Percentiles rank a stretch among this genome's conserved stretches.
Conservation (phyloP, 2,888 invertebrate species). For the Hetaerina titia region DNA sequence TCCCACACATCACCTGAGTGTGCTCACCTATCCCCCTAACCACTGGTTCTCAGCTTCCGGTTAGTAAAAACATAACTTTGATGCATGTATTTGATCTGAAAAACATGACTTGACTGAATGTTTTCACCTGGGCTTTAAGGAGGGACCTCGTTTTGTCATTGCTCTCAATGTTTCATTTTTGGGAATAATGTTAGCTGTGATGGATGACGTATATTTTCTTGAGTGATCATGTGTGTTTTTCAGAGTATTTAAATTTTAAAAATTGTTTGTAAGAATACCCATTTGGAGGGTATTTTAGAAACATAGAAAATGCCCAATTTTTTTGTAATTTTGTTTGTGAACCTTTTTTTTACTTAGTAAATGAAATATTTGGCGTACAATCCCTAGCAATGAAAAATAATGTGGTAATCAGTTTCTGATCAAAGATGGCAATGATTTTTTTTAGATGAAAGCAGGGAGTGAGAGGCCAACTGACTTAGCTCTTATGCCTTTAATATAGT, state of each 20-base stretch:
- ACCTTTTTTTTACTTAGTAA: constrained; percentile 44
- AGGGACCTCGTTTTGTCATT: not conserved
- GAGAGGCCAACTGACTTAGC: not conserved
- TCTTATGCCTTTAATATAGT: not conserved
- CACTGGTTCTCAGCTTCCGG: constrained; percentile 42
- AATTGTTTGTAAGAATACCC: too few species aligned
- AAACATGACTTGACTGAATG: too few species aligned
- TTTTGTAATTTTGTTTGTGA: constrained; percentile 51
- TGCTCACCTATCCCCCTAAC: constrained; percentile 69
- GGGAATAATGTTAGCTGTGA: too few species aligned
- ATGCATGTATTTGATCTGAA: too few species aligned
- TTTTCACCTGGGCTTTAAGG: too few species aligned
- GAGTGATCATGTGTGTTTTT: too few species aligned
- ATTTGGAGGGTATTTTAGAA: too few species aligned
- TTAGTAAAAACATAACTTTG: not conserved
- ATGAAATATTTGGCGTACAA: not conserved
- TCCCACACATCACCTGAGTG: constrained; percentile 69
- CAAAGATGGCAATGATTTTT: too few species aligned
- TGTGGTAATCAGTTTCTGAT: too few species aligned
- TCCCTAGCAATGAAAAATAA: not conserved
- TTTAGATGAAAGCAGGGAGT: too few species aligned
- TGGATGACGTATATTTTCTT: too few species aligned
- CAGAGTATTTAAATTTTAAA: too few species aligned
- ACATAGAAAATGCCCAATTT: not conserved
- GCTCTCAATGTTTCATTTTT: not conserved